Evolutionary conservation across 2,888 invertebrate genomes (phyloP).

Genomic region (Neoitamus cyanurus): DNA sequence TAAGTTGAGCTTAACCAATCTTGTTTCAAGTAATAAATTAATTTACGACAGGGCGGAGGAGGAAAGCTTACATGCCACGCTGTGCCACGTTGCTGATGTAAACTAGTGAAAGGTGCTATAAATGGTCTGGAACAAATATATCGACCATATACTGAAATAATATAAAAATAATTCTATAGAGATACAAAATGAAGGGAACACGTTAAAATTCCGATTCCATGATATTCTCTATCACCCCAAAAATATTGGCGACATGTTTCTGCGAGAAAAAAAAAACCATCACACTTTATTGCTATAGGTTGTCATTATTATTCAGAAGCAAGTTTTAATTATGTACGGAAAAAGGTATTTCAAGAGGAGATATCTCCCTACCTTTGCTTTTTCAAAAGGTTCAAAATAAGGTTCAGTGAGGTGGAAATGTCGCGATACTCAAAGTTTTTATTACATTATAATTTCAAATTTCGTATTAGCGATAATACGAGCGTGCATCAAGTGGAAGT

Average conservation of each 20-base stretch:
- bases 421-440: slow-evolving; percentile 30
- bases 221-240: neutral
- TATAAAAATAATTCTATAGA: too few species aligned
- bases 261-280: neutral
- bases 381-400: neutral
- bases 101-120: too few species aligned
- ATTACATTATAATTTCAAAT: slow-evolving; percentile 36
- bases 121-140: too few species aligned
- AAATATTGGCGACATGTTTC: neutral
- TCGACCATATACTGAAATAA: too few species aligned
- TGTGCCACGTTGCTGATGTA: too few species aligned
- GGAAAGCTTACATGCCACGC: too few species aligned
- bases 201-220: neutral
- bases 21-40: too few species aligned
- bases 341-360: neutral
- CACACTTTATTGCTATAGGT: neutral
- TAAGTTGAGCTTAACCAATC: too few species aligned
- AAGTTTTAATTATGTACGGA: slow-evolving; percentile 21
- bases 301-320: slow-evolving; percentile 7
- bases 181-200: neutral
- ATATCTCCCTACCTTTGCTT: neutral
- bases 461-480: neutral
- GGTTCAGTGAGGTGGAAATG: slow-evolving; percentile 7
- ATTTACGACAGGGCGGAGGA: too few species aligned
- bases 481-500: slow-evolving; percentile 1